Base-by-base conservation (phyloP, 2,113 vertebrate species). In the Rhinolophus ferrumequinum region DNA sequence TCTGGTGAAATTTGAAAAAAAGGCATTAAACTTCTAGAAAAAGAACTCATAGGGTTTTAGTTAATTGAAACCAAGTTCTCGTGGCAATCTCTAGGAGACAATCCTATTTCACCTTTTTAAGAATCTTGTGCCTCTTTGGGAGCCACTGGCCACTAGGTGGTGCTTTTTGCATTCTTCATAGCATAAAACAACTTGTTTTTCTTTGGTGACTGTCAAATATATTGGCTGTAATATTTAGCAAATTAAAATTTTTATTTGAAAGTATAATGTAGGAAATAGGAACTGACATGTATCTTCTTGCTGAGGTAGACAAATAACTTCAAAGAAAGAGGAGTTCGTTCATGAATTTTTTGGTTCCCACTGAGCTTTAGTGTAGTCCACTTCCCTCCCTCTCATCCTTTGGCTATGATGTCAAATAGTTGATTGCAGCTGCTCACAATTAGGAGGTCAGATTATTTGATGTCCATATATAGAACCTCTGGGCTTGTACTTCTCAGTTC, bases 141-240 rank as follows among this genome's bases (percentile, higher is more conserved):
- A 80, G 60, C 41, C 50, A 64, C 33, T n/a, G 66, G 81, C 88
- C 96, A 96, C 97, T 90, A 95, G 96, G 70, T 94, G 93, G 93
- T 88, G 93, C 90, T 81, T 80, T 93, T 87, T 93, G 50, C 81
- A 35, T 95, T 90, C 54, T 76, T 89, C 52, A 5, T 75, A 66
- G 41, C 64, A 44, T 96, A 76, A 88, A 93, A 33, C 13, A 52
- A 18, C 30, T 84, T 80, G 21, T 54, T 87, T 84, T n/a, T 75
- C 41, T 9, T 66, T 87, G 60, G 8, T 82, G 93, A 88, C 54
- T 73, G 13, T 87, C 21, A 10, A 54, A 47, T 76, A n/a, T 62
- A 88, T 66, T 90, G 82, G 47, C 76, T 93, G 8, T 87, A 87
- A 52, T 86, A 92, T 86, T 86, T 95, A 89, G 35, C 73, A 79